Base-by-base conservation (phyloP, 1,140 invertebrate genomes). In the Drosophila melanogaster region DNA sequence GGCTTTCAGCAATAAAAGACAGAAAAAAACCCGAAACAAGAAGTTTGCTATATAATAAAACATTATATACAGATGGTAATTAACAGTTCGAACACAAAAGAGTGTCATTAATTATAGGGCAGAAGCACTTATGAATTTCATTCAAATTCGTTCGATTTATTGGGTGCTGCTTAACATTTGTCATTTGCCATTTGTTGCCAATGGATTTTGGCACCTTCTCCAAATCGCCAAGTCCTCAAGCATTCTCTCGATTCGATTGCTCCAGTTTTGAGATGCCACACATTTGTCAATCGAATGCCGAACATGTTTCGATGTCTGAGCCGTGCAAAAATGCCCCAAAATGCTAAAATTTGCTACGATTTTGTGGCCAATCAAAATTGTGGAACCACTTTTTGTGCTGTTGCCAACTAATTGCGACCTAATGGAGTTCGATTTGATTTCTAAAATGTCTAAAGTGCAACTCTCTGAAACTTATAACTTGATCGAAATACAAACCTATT, bases 231-330 rank as follows among this genome's bases (percentile, higher is more conserved):
- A 46, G 15, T 71, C 41, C 11, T 38, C 65, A 53, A 41, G 60
- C 79, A 67, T 50, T 83, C 60, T 65, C 60, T 73, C 40, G 55
- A 40, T 74, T 77, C 77, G 69, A 47, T 51, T 85, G 80, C 77
- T 84, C 80, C 46, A 84, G 53, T 80, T 81, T 80, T 71, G 43
- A 76, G 80, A 85, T 85, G 81, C 81, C 73, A 62, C 80, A 57
- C 77, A 85, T 85, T 83, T 83, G 80, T 85, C 70, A 83, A 83
- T 79, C 81, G 71, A 81, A 83, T 84, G 70, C 80, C 81, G 60
- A 85, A 77, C 80, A 83, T 79, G 80, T 81, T 84, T 79, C 26
- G 44, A 49, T 79, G 49, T 49, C 80, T 66, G 60, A 59, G 22
- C 57, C 77, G 80, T 80, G 64, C 41, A 85, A 59, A 69, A 67